Conservation (phyloP, 2,113 vertebrate species). For the Shinisaurus crocodilurus region DNA sequence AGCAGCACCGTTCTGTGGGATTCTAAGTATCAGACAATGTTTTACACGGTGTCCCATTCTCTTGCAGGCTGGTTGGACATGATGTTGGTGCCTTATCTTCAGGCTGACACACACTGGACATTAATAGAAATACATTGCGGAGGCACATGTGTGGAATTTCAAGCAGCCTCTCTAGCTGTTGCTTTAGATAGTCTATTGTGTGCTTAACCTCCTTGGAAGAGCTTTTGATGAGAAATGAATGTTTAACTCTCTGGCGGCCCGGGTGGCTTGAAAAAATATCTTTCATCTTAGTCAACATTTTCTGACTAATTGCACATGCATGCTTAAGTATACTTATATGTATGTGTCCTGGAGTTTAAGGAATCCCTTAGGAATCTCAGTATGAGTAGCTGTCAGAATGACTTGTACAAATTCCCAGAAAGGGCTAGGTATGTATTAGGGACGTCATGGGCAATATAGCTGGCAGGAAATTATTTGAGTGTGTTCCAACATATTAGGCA, state of each 20-base stretch:
- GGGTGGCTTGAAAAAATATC: constrained; percentile 19
- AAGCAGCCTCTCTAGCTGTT: constrained; percentile 73
- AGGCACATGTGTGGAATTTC: constrained; percentile 84
- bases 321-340: not conserved
- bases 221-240: constrained; percentile 75
- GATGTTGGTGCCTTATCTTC: constrained; percentile 89
- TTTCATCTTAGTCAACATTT: constrained; percentile 42
- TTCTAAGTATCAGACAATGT: constrained; percentile 85
- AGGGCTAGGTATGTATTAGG: constrained; percentile 1
- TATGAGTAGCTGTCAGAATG: constrained; percentile 13
- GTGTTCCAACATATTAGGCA: constrained; percentile 9
- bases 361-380: constrained; percentile 44
- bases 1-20: constrained; percentile 69
- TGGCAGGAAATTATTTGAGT: constrained; percentile 21
- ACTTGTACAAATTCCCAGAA: constrained; percentile 10
- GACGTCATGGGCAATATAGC: not conserved
- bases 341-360: constrained; percentile 54
- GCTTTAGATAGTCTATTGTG: constrained; percentile 83
- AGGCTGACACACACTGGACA: constrained; percentile 86
- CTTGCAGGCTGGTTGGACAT: constrained; percentile 80
- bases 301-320: constrained; percentile 35
- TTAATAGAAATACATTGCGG: constrained; percentile 89
- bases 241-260: constrained; percentile 68
- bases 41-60: constrained; percentile 82
- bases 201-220: constrained; percentile 76